Base-by-base conservation (phyloP, 2,888 invertebrate species). In the Tethea ocularis region DNA sequence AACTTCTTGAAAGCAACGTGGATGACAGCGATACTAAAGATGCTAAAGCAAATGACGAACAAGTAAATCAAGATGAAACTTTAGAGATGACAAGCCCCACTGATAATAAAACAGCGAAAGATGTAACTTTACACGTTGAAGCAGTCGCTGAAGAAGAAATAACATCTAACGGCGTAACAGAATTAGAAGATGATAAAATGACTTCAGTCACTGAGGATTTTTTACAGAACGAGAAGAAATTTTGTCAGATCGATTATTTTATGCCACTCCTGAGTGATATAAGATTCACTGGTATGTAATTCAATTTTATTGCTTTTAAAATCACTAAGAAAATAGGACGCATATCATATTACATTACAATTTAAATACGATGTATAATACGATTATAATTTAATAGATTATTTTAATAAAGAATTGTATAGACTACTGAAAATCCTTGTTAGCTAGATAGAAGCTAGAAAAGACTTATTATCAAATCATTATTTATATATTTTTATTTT, bases 191-290 rank as follows among this genome's bases (percentile, higher is more conserved):
- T 26, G 80, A 76, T 7, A 84, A 76, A 56, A 67, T 89, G 57
- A 69, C 82, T 1, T 72, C 80, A 1, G 84, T 84, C 1, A 91
- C 92, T 6, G 84, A 89, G 64, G 82, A 88, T 72, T 93, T 93
- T 78, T 87, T 93, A 61, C 86, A 88, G 59, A 93, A 93, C 38
- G 94, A 93, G 61, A 94, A 94, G 74, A 91, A 91, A 15, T 94
- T 89, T 63, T 91, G 90, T 61, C 82, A 86, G 56, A 67, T 87
- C 0, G 86, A 90, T 65, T 74, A 83, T 3, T 91, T 82, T 69
- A 73, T 89, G 52, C 91, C 91, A 4, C 63, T 91, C 52, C 75
- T 93, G 61, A 88, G 84, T 78, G 93, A 92, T 74, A 92, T 93
- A 26, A 83, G 91, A 80, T 93, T 93, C 72, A 90, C 92, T 64